Conservation (phyloP, 2,888 invertebrate species). For the Rhingia campestris region DNA sequence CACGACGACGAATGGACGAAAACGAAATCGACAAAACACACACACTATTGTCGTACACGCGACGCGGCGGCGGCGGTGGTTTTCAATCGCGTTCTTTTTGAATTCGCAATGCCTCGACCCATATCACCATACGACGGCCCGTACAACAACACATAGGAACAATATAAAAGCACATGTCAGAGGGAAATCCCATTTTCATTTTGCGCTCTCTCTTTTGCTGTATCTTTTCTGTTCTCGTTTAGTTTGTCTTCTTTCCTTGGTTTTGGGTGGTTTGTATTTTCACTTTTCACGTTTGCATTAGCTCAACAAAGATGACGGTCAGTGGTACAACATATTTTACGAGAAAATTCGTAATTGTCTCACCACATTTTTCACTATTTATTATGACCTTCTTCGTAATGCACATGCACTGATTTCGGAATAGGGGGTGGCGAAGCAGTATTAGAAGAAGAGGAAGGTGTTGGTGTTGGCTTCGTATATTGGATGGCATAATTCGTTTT, state of each 20-base stretch:
- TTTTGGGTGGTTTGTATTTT: constrained; percentile 33
- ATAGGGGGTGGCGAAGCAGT: constrained; percentile 19
- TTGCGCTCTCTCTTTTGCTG: constrained; percentile 31
- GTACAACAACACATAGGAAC: constrained; percentile 27
- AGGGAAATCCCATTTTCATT: constrained; percentile 59
- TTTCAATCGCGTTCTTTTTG: constrained; percentile 63
- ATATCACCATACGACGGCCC: constrained; percentile 24
- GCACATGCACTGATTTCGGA: constrained; percentile 56
- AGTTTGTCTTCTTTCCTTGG: constrained; percentile 10
- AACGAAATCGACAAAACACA: constrained; percentile 31
- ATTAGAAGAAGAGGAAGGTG: constrained; percentile 29
- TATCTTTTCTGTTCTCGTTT: constrained; percentile 15
- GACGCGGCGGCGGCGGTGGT: constrained; percentile 21
- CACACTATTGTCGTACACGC: constrained; percentile 10
- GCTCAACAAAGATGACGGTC: constrained; percentile 37
- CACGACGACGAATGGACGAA: constrained; percentile 16
- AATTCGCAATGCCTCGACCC: constrained; percentile 60
- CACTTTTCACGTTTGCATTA: constrained; percentile 60
- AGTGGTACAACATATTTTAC: constrained; percentile 44
- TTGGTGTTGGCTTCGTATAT: constrained; percentile 53
- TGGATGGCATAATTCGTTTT: constrained; percentile 45
- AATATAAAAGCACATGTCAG: constrained; percentile 63
- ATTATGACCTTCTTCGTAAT: constrained; percentile 34
- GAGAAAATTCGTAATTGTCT: constrained; percentile 41
- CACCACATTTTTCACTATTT: constrained; percentile 53